Percentiles rank a stretch among this genome's conserved stretches.
These are phyloP conservation scores for Boulengeromyrus knoepffleri DNA, from an alignment of 2,113 vertebrate species.

Conservation along the genomic window DNA sequence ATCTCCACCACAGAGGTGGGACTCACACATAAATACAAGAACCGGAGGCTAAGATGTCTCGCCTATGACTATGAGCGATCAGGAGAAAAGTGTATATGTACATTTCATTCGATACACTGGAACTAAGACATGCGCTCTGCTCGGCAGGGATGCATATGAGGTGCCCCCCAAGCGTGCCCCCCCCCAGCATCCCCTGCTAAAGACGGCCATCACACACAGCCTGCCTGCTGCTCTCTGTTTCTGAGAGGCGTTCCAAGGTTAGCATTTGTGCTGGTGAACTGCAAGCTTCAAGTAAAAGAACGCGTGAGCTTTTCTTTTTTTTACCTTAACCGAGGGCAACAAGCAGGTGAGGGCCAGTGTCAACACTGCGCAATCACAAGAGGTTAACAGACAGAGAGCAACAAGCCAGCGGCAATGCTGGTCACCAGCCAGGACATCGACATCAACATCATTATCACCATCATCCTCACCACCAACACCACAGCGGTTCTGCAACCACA, in stretches of 20 bases:
- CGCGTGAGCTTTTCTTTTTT: constrained; percentile 20
- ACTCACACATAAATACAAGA: not conserved
- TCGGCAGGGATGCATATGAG: not conserved
- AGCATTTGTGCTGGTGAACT: constrained; percentile 62
- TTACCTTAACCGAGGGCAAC: constrained; percentile 38
- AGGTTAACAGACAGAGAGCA: constrained; percentile 36
- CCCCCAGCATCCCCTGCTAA: not conserved
- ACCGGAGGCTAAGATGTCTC: not conserved
- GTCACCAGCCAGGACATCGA: constrained; percentile 45
- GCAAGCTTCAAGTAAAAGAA: constrained; percentile 31
- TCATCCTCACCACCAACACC: constrained; percentile 32
- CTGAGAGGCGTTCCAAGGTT: constrained; percentile 69
- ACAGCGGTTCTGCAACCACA: not conserved
- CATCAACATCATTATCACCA: constrained; percentile 26
- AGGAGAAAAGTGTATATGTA: not conserved
- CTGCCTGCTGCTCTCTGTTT: not conserved
- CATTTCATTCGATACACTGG: not conserved
- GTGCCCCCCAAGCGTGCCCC: not conserved
- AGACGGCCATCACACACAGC: not conserved
- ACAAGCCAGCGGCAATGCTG: constrained; percentile 46
- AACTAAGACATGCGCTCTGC: not conserved
- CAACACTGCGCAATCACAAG: constrained; percentile 41
- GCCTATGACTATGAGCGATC: not conserved
- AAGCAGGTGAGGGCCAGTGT: constrained; percentile 39
- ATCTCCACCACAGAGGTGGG: not conserved